These are phyloP conservation scores for Arctocebus calabarensis DNA, from an alignment of 2,797 vertebrate genomes.

Conservation along the genomic window DNA sequence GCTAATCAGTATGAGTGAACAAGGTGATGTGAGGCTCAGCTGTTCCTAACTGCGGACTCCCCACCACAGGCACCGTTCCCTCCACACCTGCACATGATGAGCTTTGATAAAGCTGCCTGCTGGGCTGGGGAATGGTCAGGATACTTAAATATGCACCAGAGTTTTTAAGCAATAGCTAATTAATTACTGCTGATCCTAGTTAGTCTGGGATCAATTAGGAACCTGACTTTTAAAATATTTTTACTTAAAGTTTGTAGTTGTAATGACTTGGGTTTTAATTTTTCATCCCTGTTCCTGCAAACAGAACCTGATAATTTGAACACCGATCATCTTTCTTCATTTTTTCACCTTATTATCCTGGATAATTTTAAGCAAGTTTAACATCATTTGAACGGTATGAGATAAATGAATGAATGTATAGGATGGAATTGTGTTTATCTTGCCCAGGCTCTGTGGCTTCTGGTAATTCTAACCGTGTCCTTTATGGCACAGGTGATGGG, in stretches of 20 bases:
- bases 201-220: background rate
- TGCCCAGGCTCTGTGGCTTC: background rate
- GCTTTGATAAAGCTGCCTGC: background rate
- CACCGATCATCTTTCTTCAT: background rate
- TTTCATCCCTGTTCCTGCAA: background rate
- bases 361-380: background rate
- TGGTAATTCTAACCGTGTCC: background rate
- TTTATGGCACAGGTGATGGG: background rate
- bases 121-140: background rate
- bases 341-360: background rate
- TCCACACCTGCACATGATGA: accelerated
- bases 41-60: background rate
- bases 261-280: background rate
- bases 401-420: background rate
- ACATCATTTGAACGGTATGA: background rate
- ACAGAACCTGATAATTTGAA: background rate
- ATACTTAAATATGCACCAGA: background rate
- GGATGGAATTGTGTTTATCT: background rate
- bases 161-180: background rate
- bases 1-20: background rate
- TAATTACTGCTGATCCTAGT: background rate
- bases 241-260: background rate
- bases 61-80: background rate
- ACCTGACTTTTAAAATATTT: background rate
- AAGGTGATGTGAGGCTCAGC: background rate